Evolutionary conservation across 2,113 vertebrate genomes (phyloP).

Genomic region (Poecile atricapillus): DNA sequence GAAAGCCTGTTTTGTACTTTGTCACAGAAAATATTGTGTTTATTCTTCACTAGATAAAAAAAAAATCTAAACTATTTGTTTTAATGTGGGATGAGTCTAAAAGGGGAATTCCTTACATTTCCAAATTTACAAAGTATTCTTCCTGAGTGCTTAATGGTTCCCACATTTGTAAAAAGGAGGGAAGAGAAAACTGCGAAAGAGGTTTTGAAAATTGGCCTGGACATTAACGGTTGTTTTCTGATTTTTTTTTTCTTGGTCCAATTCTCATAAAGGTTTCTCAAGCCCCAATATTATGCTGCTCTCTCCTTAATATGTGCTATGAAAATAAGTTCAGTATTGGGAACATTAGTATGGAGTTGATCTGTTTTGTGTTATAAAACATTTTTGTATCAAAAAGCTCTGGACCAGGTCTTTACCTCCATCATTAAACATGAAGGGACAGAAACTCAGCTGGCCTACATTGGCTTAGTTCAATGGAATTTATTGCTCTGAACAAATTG

Average conservation of each 20-base stretch:
- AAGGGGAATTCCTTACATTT: conserved; percentile 50
- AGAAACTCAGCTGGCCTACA: not conserved
- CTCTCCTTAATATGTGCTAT: not conserved
- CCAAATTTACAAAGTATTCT: conserved; percentile 60
- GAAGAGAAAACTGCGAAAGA: conserved; percentile 39
- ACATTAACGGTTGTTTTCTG: conserved; percentile 2
- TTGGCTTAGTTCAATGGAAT: not conserved
- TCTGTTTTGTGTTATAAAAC: not conserved
- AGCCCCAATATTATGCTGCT: not conserved
- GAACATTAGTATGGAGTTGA: not conserved
- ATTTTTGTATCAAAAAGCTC: not conserved
- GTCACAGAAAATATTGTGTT: not conserved
- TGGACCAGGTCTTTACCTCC: not conserved
- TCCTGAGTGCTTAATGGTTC: conserved; percentile 67
- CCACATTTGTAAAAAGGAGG: conserved; percentile 55
- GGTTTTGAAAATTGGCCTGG: conserved; percentile 34
- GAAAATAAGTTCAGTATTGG: not conserved
- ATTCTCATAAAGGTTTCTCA: conserved; percentile 39
- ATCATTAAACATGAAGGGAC: not conserved
- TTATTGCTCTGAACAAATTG: not conserved
- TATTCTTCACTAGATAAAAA: conserved; percentile 35
- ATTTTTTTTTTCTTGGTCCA: not conserved
- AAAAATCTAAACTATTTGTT: conserved; percentile 1
- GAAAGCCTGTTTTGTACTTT: conserved; percentile 15
- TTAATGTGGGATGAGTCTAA: conserved; percentile 51